Evolutionary conservation across 1,140 invertebrate species (phyloP).

Genomic region (Caenorhabditis brenneri): DNA sequence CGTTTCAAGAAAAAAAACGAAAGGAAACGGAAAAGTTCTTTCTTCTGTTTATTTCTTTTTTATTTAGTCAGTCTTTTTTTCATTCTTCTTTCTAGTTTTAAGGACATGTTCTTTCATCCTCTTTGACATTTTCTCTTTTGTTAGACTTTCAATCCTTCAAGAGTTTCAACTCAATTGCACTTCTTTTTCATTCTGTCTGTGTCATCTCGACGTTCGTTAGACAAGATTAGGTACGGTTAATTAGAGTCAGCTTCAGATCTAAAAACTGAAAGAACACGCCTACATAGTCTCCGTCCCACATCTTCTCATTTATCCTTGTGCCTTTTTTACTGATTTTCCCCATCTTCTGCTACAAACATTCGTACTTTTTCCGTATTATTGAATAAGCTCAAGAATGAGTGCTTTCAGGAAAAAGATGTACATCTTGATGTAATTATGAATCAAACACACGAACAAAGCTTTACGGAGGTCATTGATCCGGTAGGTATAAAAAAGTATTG

Average conservation of each 20-base stretch:
- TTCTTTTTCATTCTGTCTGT: neutral
- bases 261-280: neutral
- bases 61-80: constrained; percentile 25
- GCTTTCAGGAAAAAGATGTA: constrained; percentile 17
- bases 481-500: neutral
- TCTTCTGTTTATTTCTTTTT: constrained; percentile 13
- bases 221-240: neutral
- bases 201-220: neutral
- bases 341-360: constrained; percentile 17
- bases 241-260: neutral
- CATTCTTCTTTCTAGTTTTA: neutral
- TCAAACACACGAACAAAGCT: neutral
- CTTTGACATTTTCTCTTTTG: neutral
- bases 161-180: neutral
- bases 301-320: constrained; percentile 21
- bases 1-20: neutral
- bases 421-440: constrained; percentile 4
- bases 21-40: neutral
- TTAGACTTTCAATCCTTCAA: neutral
- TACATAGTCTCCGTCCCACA: neutral
- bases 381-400: neutral
- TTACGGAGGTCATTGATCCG: constrained; percentile 36
- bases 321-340: neutral
- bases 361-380: constrained; percentile 26
- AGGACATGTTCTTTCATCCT: neutral